Percentiles rank a stretch among this genome's conserved stretches.
Conservation (phyloP, 1,140 invertebrate species). For the Ceratoteleas bidentatus region DNA sequence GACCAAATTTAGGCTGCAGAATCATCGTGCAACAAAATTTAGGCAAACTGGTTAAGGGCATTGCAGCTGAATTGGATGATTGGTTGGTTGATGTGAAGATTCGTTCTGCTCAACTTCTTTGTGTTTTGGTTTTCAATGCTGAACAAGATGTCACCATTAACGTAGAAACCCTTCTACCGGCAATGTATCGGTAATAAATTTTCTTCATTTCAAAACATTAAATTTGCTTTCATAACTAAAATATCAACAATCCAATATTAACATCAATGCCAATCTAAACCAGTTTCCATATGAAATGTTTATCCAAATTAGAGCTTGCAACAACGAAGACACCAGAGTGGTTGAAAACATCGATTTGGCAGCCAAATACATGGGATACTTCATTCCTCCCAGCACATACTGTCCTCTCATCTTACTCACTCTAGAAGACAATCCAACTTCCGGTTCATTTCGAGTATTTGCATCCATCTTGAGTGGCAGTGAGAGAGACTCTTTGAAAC, state of each 20-base stretch:
- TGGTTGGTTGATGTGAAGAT: conserved; percentile 88
- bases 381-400: conserved; percentile 84
- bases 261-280: too few species aligned
- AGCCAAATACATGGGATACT: conserved; percentile 87
- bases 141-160: conserved; percentile 88
- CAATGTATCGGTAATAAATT: conserved; percentile 82
- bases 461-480: conserved; percentile 79
- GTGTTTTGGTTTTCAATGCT: conserved; percentile 85
- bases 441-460: conserved; percentile 81
- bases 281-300: conserved; percentile 15
- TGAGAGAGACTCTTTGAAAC: conserved; percentile 50
- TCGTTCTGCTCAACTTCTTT: conserved; percentile 87
- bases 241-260: too few species aligned
- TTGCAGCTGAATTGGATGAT: conserved; percentile 86
- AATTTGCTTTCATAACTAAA: too few species aligned
- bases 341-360: conserved; percentile 84
- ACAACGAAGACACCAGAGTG: conserved; percentile 84
- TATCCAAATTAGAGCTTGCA: conserved; percentile 78
- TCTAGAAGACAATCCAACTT: conserved; percentile 81
- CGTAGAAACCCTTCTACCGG: conserved; percentile 83
- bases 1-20: conserved; percentile 89
- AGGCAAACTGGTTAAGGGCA: conserved; percentile 85
- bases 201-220: too few species aligned
- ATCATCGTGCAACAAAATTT: conserved; percentile 86
- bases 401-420: conserved; percentile 83